Evolutionary conservation across 2,797 vertebrate genomes (phyloP).

Genomic region (Eulemur albifrons): DNA sequence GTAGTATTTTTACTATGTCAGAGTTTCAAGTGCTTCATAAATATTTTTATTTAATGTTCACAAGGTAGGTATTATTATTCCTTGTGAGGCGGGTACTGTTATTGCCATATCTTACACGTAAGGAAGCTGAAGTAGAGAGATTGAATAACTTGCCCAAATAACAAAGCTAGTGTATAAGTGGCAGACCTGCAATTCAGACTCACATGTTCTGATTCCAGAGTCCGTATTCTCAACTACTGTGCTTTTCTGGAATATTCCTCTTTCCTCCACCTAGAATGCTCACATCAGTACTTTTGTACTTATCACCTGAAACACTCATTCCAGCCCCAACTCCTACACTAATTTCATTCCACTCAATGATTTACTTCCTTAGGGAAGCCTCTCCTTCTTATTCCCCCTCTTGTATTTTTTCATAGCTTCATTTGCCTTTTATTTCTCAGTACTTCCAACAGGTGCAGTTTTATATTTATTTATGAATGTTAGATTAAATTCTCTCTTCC

Average conservation of each 20-base stretch:
- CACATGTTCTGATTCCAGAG: background rate
- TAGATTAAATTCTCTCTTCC: background rate
- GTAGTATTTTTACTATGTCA: background rate
- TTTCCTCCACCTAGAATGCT: background rate
- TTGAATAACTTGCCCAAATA: background rate
- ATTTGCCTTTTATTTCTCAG: background rate
- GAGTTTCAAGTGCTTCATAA: constrained; percentile 18
- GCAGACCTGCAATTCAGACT: background rate
- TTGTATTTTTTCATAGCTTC: background rate
- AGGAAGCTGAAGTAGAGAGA: background rate
- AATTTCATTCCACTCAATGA: background rate
- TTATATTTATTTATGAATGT: background rate
- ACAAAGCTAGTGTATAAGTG: background rate
- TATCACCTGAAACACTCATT: background rate
- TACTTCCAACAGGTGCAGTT: background rate
- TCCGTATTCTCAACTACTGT: background rate
- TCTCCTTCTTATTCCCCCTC: background rate
- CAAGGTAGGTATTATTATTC: background rate
- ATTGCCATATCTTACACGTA: background rate
- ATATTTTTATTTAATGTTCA: background rate
- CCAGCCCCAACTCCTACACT: background rate
- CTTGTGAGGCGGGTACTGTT: background rate
- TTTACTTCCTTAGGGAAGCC: background rate
- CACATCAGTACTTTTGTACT: background rate
- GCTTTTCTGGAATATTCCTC: background rate